phyloP scores from a whole-genome alignment of 2,888 invertebrate genomes.

The Parascotia fuliginaria region DNA sequence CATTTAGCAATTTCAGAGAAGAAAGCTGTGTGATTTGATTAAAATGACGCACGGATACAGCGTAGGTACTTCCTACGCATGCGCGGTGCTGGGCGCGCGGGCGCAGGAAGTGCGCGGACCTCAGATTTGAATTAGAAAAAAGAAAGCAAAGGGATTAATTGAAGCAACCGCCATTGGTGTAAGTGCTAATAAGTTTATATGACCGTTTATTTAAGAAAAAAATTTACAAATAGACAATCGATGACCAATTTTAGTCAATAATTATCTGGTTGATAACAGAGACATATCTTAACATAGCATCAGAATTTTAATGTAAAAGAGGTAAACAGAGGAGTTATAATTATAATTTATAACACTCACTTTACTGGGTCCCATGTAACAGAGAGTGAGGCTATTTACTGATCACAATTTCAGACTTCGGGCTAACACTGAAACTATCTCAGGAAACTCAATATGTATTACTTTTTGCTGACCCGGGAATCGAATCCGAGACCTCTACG shows the following conservation, averaged over 20 bases:
- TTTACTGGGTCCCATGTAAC: too few relatives aligned
- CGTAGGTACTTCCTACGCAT: conserved; percentile 70
- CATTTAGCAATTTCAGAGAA: conserved; percentile 49
- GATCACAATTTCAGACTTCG: too few relatives aligned
- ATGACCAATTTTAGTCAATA: conserved; percentile 15
- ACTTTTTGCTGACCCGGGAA: too few relatives aligned
- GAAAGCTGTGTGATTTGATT: conserved; percentile 69
- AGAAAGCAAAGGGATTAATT: conserved; percentile 50
- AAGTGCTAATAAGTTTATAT: conserved; percentile 40
- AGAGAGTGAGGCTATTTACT: too few relatives aligned
- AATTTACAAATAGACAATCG: conserved; percentile 31
- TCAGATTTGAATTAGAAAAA: conserved; percentile 56
- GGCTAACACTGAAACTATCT: too few relatives aligned
- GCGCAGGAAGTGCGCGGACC: conserved; percentile 34
- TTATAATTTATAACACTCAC: too few relatives aligned
- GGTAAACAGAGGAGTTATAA: too few relatives aligned
- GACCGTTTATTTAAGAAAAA: conserved; percentile 46
- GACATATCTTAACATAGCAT: too few relatives aligned
- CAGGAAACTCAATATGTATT: too few relatives aligned
- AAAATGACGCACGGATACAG: conserved; percentile 64
- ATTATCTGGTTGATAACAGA: not conserved
- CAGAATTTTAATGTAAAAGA: too few relatives aligned
- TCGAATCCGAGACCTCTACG: too few relatives aligned
- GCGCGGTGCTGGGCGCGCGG: too few relatives aligned
- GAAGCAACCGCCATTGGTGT: conserved; percentile 36